phyloP scores from a whole-genome alignment of 2,113 vertebrate genomes.

The Scomber scombrus region DNA sequence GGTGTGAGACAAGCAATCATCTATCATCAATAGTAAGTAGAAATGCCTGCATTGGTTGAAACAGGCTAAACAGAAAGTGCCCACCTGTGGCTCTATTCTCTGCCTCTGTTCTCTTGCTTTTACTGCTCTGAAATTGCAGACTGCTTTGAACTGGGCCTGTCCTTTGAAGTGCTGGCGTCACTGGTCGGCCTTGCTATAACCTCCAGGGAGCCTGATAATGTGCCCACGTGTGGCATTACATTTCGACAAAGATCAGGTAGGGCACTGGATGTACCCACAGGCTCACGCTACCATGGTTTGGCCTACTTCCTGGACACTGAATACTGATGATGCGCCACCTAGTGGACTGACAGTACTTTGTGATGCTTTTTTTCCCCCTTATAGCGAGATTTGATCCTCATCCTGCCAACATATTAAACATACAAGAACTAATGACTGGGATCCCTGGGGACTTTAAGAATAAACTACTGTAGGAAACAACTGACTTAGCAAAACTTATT shows the following conservation, averaged over 20 bases:
- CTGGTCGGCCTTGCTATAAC: slow-evolving; percentile 49
- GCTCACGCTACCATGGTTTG: slow-evolving; percentile 29
- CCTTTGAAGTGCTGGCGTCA: slow-evolving; percentile 74
- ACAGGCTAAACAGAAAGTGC: slow-evolving; percentile 58
- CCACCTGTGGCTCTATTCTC: slow-evolving; percentile 78
- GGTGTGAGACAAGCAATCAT: slow-evolving; percentile 62
- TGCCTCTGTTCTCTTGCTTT: slow-evolving; percentile 54
- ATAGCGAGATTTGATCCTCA: no score
- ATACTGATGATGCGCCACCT: slow-evolving; percentile 57
- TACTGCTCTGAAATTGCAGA: slow-evolving; percentile 73
- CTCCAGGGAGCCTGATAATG: slow-evolving; percentile 66
- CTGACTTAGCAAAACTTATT: no score
- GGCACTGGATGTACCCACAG: slow-evolving; percentile 41
- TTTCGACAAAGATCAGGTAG: slow-evolving; percentile 69
- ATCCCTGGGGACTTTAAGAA: no score
- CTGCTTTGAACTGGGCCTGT: slow-evolving; percentile 64
- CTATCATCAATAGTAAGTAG: slow-evolving; percentile 64
- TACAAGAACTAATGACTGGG: no score
- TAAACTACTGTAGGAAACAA: no score
- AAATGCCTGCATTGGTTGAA: slow-evolving; percentile 43
- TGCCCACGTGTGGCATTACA: slow-evolving; percentile 60
- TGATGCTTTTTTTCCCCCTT: no score
- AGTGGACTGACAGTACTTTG: slow-evolving; percentile 44
- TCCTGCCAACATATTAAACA: no score
- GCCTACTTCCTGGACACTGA: slow-evolving; percentile 59